Evolutionary conservation across 2,888 invertebrate species (phyloP), one percentile per base, ranked within the genome.

Genomic region (Sphinx pinastri): DNA sequence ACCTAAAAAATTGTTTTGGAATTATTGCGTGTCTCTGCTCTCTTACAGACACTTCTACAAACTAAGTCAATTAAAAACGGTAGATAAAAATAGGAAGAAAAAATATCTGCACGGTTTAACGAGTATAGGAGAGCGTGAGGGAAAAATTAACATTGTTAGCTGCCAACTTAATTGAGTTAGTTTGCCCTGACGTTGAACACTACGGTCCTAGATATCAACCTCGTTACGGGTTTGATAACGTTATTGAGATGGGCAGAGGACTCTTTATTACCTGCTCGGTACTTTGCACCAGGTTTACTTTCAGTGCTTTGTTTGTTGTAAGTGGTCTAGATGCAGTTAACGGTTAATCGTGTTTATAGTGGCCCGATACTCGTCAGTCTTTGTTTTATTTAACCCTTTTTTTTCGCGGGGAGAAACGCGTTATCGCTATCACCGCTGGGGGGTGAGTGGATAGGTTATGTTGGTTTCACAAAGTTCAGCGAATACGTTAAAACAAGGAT

Each of bases 141-240:
- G 45, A 63, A 63, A 63, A 63, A 13, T 47, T 19, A 49, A 63
- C 63, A 25, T 49, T 49, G 63, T 49, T 47, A 49, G 47, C 63
- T n/a, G 16, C n/a, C 49, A 19, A 49, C 47, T 63, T 63, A 63
- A 63, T 63, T 47, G 63, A 49, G 49, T 49, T 63, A 16, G 47
- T 63, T 49, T 31, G 57, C 25, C 19, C 19, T 19, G 47, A 63
- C 49, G 63, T 49, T 47, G 47, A 63, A 63, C 47, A 60, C 60
- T 60, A 60, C 45, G 60, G 16, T 49, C 63, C 5, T 47, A 60
- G 45, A 60, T 5, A 19, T 13, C 49, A 63, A 63, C 7, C 63
- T 63, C 7, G 63, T 63, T 63, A 49, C 11, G 13, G 49, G 6
- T 19, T 45, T 49, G 19, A 49, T 47, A 47, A 10, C 47, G 49